A percentile compares a stretch with the other conserved stretches of the same genome.
phyloP scores from a whole-genome alignment of 1,140 invertebrate species.

The Drosophila tsacasi region DNA sequence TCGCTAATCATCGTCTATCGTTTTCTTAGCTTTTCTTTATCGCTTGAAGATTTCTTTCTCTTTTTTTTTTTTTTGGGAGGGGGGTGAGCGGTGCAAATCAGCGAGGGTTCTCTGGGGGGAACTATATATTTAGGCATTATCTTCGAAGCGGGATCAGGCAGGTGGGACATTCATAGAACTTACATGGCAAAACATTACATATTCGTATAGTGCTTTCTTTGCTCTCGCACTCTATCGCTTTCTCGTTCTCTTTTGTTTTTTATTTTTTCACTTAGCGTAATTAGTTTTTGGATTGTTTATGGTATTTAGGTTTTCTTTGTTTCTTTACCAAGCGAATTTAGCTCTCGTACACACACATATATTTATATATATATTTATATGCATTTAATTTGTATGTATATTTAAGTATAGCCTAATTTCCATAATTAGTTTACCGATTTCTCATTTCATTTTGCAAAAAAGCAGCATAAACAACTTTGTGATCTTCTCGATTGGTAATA shows the following conservation, averaged over 20 bases:
- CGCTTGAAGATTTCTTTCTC: slow-evolving; percentile 10
- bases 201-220: slow-evolving; percentile 30
- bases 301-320: slow-evolving; percentile 33
- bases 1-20: slow-evolving; percentile 14
- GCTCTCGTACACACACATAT: slow-evolving; percentile 36
- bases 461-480: slow-evolving; percentile 64
- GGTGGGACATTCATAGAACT: slow-evolving; percentile 79
- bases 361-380: slow-evolving; percentile 21
- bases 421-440: slow-evolving; percentile 8
- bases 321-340: slow-evolving; percentile 49
- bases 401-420: slow-evolving; percentile 42
- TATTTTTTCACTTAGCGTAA: slow-evolving; percentile 25
- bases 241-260: background rate
- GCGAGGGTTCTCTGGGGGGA: slow-evolving; percentile 26
- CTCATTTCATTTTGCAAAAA: slow-evolving; percentile 40
- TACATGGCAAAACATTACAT: slow-evolving; percentile 59
- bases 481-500: slow-evolving; percentile 22
- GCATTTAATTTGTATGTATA: slow-evolving; percentile 43
- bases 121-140: slow-evolving; percentile 31
- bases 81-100: slow-evolving; percentile 54
- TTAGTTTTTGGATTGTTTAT: slow-evolving; percentile 42
- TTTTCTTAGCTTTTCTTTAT: slow-evolving; percentile 8
- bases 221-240: background rate
- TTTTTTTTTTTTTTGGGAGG: background rate
- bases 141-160: slow-evolving; percentile 65